Evolutionary conservation across 2,113 vertebrate genomes (phyloP).

Genomic region (Vidua macroura): DNA sequence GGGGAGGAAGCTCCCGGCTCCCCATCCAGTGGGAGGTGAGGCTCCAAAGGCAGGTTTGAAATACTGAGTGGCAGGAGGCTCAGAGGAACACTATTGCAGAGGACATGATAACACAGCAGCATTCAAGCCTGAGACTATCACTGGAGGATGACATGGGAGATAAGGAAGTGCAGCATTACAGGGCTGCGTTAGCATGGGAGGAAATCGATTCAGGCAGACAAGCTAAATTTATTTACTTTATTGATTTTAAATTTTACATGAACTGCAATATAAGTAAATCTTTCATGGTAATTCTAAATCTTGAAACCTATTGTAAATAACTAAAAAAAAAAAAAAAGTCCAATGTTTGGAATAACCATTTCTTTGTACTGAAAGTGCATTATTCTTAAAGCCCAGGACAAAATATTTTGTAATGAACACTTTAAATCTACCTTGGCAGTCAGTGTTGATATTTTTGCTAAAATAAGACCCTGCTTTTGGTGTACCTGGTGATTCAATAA

Average conservation of each 20-base stretch:
- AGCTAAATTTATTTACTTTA: conserved; percentile 82
- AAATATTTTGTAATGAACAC: conserved; percentile 74
- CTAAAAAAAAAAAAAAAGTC: conserved; percentile 51
- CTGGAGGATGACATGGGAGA: conserved; percentile 70
- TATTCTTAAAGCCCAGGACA: conserved; percentile 77
- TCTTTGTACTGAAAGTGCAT: conserved; percentile 67
- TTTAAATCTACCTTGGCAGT: conserved; percentile 71
- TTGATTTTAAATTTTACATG: conserved; percentile 85
- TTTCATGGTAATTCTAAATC: conserved; percentile 79
- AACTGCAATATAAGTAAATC: conserved; percentile 80
- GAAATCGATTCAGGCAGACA: conserved; percentile 77
- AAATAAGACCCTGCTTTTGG: conserved; percentile 56
- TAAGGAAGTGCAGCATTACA: conserved; percentile 70
- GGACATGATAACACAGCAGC: conserved; percentile 45
- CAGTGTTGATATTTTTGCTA: conserved; percentile 55
- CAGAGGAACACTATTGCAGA: conserved; percentile 10
- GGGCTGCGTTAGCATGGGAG: conserved; percentile 59
- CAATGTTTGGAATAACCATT: conserved; percentile 63
- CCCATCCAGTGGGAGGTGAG: rapidly evolving
- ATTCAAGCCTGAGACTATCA: conserved; percentile 53
- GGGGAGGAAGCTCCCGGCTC: neutral
- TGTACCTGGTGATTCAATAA: conserved; percentile 60
- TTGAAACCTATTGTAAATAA: conserved; percentile 80
- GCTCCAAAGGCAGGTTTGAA: conserved; percentile 23
- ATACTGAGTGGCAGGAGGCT: neutral